These are phyloP conservation scores for Atta texana DNA, from an alignment of 1,140 invertebrate species.

Conservation along the genomic window DNA sequence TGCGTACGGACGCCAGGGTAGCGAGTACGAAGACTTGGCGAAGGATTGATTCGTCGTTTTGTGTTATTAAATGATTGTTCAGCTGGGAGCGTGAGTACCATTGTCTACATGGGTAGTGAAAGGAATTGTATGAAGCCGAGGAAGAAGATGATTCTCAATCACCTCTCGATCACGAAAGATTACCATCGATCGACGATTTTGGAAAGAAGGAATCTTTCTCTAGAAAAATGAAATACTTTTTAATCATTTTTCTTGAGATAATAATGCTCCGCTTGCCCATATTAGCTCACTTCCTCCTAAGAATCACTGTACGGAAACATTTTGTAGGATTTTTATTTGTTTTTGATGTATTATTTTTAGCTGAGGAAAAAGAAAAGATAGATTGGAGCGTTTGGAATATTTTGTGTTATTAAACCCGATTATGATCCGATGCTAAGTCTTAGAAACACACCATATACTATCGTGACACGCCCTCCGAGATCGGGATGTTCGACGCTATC, in stretches of 20 bases:
- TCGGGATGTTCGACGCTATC: slow-evolving; percentile 19
- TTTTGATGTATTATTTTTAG: slow-evolving; percentile 38
- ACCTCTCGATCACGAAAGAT: neutral
- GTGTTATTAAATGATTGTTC: slow-evolving; percentile 38
- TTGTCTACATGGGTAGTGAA: slow-evolving; percentile 1
- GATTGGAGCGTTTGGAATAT: slow-evolving; percentile 10
- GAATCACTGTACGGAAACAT: slow-evolving; percentile 29
- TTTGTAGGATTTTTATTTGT: slow-evolving; percentile 56
- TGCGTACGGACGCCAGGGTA: slow-evolving; percentile 78
- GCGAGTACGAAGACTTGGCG: slow-evolving; percentile 72
- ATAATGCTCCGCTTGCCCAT: neutral
- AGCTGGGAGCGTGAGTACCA: neutral
- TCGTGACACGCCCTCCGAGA: slow-evolving; percentile 71
- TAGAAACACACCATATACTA: slow-evolving; percentile 54
- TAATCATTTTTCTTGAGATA: neutral
- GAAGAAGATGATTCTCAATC: neutral
- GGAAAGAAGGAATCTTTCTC: neutral
- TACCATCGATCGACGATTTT: neutral
- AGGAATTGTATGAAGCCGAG: neutral
- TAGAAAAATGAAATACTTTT: neutral
- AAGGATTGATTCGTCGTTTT: slow-evolving; percentile 57
- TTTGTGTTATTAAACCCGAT: neutral
- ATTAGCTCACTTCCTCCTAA: slow-evolving; percentile 19
- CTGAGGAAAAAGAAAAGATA: neutral
- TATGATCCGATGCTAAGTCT: slow-evolving; percentile 68